Evolutionary conservation across 2,113 vertebrate species (phyloP).

Genomic region (Elanoides forficatus): DNA sequence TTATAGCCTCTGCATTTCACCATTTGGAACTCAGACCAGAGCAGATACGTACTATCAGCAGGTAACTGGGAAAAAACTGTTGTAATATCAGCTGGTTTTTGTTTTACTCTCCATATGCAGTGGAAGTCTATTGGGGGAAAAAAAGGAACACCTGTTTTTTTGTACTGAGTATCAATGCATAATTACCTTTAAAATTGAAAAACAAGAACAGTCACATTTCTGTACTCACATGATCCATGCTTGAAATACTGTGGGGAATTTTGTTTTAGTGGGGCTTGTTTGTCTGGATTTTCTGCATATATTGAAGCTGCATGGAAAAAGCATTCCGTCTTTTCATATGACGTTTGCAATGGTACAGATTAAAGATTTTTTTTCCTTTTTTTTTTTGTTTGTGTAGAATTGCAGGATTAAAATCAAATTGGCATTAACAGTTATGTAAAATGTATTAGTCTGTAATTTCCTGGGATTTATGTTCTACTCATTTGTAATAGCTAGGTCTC

Average conservation of each 20-base stretch:
- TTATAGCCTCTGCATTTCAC: not conserved
- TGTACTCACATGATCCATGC: not conserved
- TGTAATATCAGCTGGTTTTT: not conserved
- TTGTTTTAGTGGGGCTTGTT: not conserved
- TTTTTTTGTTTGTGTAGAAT: not conserved
- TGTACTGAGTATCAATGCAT: not conserved
- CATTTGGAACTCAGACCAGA: not conserved
- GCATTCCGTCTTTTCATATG: not conserved
- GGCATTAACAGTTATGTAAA: constrained; percentile 80
- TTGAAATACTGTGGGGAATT: not conserved
- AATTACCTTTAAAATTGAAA: not conserved
- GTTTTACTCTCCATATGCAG: not conserved
- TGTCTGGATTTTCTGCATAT: not conserved
- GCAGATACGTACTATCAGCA: not conserved
- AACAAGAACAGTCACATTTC: not conserved
- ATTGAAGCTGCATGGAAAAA: not conserved
- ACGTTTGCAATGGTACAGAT: not conserved
- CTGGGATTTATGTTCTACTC: constrained; percentile 73
- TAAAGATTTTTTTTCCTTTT: not conserved
- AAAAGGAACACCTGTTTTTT: not conserved
- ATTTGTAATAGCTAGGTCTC: constrained; percentile 25
- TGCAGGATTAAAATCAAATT: constrained; percentile 78
- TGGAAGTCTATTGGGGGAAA: not conserved
- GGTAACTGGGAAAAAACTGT: not conserved
- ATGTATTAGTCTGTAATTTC: constrained; percentile 73